phyloP scores from a whole-genome alignment of 2,113 vertebrate species.

The Lepisosteus osseus region DNA sequence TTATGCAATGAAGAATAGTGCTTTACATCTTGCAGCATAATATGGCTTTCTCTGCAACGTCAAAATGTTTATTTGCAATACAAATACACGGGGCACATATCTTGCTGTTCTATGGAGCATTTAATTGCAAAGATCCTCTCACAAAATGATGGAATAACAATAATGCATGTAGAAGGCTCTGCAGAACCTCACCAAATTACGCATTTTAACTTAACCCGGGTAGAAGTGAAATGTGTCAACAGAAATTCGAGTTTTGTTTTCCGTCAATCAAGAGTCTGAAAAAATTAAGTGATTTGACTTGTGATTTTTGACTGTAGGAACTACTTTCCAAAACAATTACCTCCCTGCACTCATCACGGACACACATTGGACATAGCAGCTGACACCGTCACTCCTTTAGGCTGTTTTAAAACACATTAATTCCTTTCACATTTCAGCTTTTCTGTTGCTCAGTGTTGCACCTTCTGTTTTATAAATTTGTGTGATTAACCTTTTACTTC shows the following conservation, averaged over 20 bases:
- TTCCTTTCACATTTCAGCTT: conserved; percentile 9
- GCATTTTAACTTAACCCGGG: neutral
- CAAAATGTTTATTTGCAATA: too few species aligned
- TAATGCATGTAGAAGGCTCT: neutral
- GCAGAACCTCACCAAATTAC: conserved; percentile 1
- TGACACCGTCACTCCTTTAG: conserved; percentile 14
- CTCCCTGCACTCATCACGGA: neutral
- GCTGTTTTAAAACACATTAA: conserved; percentile 18
- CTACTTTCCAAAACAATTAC: conserved; percentile 19
- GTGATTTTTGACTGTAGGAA: conserved; percentile 22
- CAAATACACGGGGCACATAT: too few species aligned
- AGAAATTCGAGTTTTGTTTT: conserved; percentile 29
- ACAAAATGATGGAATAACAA: neutral
- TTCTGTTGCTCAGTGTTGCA: conserved; percentile 3
- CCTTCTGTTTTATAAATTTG: conserved; percentile 7
- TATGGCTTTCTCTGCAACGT: too few species aligned
- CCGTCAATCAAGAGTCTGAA: conserved; percentile 30
- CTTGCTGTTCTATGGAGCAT: too few species aligned
- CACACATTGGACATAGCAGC: conserved; percentile 1
- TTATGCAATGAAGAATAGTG: too few species aligned
- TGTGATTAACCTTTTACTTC: neutral
- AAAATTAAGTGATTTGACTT: conserved; percentile 24
- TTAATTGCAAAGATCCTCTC: neutral
- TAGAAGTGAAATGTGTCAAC: conserved; percentile 23
- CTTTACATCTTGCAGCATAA: too few species aligned